Evolutionary conservation across 2,113 vertebrate species (phyloP).

Genomic region (Tupaia chinensis): DNA sequence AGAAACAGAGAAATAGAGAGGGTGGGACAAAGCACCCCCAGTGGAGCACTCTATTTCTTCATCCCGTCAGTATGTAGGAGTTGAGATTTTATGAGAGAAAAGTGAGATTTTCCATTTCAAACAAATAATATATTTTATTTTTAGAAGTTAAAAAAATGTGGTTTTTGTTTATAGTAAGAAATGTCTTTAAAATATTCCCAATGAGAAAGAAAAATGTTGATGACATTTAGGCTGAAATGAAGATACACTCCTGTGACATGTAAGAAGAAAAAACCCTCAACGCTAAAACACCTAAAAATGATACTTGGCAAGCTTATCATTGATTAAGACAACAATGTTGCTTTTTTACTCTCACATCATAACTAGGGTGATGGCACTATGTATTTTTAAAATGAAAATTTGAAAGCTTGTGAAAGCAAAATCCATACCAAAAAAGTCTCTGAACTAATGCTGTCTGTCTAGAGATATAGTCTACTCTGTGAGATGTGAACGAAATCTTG

Average conservation of each 20-base stretch:
- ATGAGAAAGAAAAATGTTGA: neutral
- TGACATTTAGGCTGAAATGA: neutral
- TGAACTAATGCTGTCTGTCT: constrained; percentile 29
- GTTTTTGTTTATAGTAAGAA: neutral
- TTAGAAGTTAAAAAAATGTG: neutral
- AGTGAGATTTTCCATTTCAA: neutral
- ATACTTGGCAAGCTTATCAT: neutral
- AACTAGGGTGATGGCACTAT: neutral
- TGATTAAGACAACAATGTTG: neutral
- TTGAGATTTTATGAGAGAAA: neutral
- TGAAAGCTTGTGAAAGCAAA: constrained; percentile 10
- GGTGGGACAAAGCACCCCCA: no score
- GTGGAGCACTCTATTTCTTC: no score
- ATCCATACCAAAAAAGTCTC: neutral
- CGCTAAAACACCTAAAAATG: constrained; percentile 13
- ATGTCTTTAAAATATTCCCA: constrained; percentile 12
- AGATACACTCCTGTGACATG: neutral
- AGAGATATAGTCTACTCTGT: constrained; percentile 17
- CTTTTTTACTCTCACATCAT: constrained; percentile 1
- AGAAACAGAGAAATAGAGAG: no score
- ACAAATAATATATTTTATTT: neutral
- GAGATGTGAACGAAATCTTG: constrained; percentile 18
- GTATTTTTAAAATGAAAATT: constrained; percentile 56
- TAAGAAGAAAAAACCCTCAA: neutral
- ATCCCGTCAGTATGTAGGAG: no score